Evolutionary conservation across 2,888 invertebrate genomes (phyloP), one percentile per base, ranked within the genome.

Genomic region (Pegoplata infirma): DNA sequence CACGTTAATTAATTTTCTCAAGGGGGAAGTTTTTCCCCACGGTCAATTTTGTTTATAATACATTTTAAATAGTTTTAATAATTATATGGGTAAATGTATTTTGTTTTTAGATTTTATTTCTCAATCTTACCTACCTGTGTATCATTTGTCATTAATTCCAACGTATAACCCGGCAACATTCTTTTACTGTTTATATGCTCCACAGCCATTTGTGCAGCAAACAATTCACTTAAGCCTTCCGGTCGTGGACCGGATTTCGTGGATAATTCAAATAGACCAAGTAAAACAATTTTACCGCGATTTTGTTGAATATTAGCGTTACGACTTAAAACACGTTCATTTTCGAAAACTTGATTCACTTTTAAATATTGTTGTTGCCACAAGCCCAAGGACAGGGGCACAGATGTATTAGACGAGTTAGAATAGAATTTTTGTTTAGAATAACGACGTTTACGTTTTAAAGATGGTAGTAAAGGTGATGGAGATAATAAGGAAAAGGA

Each of bases 241-340:
- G 91, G 91, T 73, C 95, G 90, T 0, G 91, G 91, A 1, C 93
- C 93, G 8, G 91, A 91, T 75, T 90, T 90, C 1, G 93, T 92
- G 7, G 94, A 93, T 84, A 96, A 90, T 90, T 96, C 96, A 87
- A 96, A 96, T 19, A 96, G 91, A 0, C 96, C 96, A 83, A 96
- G 91, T 80, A 96, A 92, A 0, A 93, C 92, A 53, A 94, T 91
- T 84, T 92, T 91, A 51, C 92, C 90, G 28, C 84, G 86, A 83
- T 86, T 89, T 47, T 82, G 84, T 61, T 85, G 82, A 10, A 86
- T 82, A 69, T 87, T 82, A 3, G 80, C 83, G 6, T 10, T 36
- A 73, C 82, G 83, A 58, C 85, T 86, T 83, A 85, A 85, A 82
- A 85, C 84, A 47, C 87, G 88, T 78, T 89, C 89, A 71, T 85